Percentiles rank a stretch among this genome's conserved stretches.
These are phyloP conservation scores for Brachyhypopomus gauderio DNA, from an alignment of 2,113 vertebrate species.

Conservation along the genomic window DNA sequence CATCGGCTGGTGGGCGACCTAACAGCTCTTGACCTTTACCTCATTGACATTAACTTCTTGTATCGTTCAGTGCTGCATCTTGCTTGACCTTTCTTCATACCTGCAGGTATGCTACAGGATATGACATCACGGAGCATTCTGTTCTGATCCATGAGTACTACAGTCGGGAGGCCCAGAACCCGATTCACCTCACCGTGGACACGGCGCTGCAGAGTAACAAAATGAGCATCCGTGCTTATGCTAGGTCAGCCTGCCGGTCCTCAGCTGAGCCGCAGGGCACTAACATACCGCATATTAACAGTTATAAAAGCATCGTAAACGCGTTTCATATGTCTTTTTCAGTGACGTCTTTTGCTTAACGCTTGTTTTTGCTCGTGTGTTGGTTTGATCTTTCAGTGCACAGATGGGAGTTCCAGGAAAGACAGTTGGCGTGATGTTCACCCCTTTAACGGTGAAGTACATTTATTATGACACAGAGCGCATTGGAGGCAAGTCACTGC, in stretches of 20 bases:
- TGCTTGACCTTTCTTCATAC: background rate
- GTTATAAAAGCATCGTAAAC: background rate
- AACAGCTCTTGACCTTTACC: background rate
- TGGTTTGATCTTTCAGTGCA: conserved; percentile 74
- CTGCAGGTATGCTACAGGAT: conserved; percentile 93
- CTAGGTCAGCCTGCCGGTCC: conserved; percentile 78
- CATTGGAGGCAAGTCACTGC: conserved; percentile 85
- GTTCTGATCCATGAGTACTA: conserved; percentile 98
- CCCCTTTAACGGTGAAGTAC: conserved; percentile 91
- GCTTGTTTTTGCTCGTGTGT: conserved; percentile 7
- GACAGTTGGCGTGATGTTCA: conserved; percentile 98
- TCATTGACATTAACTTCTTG: background rate
- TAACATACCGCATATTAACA: background rate
- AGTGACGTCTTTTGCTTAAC: background rate
- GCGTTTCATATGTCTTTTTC: background rate
- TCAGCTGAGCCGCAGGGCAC: background rate
- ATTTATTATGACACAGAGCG: conserved; percentile 94
- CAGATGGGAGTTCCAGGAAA: conserved; percentile 96
- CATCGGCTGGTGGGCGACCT: conserved; percentile 84
- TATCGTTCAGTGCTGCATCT: background rate
- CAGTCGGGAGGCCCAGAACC: conserved; percentile 93
- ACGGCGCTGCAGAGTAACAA: conserved; percentile 91
- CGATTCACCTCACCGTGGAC: conserved; percentile 94
- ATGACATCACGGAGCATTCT: conserved; percentile 97
- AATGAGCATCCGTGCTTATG: conserved; percentile 96